phyloP scores from a whole-genome alignment of 2,888 invertebrate species.

The Atrina japonica region DNA sequence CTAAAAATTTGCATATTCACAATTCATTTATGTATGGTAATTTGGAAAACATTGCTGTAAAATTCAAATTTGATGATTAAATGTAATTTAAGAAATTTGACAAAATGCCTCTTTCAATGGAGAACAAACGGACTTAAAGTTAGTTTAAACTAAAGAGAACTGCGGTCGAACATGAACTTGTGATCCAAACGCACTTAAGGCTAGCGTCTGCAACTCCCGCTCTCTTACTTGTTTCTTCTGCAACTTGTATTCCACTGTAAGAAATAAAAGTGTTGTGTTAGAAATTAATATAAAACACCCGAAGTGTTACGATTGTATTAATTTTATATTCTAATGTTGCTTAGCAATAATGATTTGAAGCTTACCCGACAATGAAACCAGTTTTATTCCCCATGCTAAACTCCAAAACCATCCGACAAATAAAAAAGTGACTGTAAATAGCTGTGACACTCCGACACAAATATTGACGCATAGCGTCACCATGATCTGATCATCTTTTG shows the following conservation, averaged over 20 bases:
- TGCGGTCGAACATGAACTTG: slow-evolving; percentile 46
- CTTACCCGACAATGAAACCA: slow-evolving; percentile 92
- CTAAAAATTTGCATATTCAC: too few species aligned
- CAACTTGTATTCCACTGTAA: slow-evolving; percentile 69
- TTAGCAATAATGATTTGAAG: not conserved
- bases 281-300: too few species aligned
- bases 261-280: too few species aligned
- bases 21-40: too few species aligned
- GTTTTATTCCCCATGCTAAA: slow-evolving; percentile 97
- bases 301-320: too few species aligned
- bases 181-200: slow-evolving; percentile 73
- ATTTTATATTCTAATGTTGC: not conserved
- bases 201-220: slow-evolving; percentile 69
- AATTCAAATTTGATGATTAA: too few species aligned
- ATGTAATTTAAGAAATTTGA: too few species aligned
- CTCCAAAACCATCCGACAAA: slow-evolving; percentile 98
- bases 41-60: too few species aligned
- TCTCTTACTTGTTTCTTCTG: slow-evolving; percentile 65
- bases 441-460: slow-evolving; percentile 92
- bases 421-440: slow-evolving; percentile 96
- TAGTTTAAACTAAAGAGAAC: slow-evolving; percentile 30
- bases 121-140: too few species aligned
- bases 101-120: too few species aligned
- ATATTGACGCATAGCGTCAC: slow-evolving; percentile 91
- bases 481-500: slow-evolving; percentile 75